Base-by-base conservation (phyloP, 2,113 vertebrate species). In the Catharus bicknelli region DNA sequence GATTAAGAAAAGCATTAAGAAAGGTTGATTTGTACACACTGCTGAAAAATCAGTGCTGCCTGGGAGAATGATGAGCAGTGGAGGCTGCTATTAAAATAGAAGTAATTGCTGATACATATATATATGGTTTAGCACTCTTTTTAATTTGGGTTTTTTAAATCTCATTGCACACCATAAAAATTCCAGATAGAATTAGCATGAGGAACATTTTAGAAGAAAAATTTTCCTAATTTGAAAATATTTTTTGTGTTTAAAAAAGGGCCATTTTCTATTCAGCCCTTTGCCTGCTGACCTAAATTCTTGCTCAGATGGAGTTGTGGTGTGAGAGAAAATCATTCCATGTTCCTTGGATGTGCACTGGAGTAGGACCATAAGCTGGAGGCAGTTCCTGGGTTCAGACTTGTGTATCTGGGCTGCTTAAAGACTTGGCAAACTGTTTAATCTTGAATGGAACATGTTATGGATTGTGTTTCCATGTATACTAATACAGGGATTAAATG, bases 1-100 rank as follows among this genome's bases (percentile, higher is more conserved):
- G 80, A 82, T 94, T 92, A 84, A 69, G 80, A 78, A 84, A 61
- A 86, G 61, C 73, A 81, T 93, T 88, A 90, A 82, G 58, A 84
- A 88, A 93, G 36, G 30, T 86, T 78, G 57, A 54, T 79, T 93
- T 10, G 2, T 72, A 57, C 36, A 64, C 4, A 10, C 20, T 61
- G 64, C 57, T 78, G 77, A 68, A 64, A 90, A 94, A 72, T 38
- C 67, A 68, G 54, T 57, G 16, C 40, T 84, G 48, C 62, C 64
- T 66, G 27, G 30, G 8, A 84, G 50, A 81, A 76, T 30, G 61
- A 78, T 29, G 47, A 90, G 70, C 40, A 55, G 25, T 51, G 38
- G 42, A 63, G 74, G 12, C 23, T 68, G 22, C 58, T 82, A 2
- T 75, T 81, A 42, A 53, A 82, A 55, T 11, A 11, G 25, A 67